A percentile compares a stretch with the other conserved stretches of the same genome.
Conservation (phyloP, 1,140 invertebrate species). For the Eumaeus atala region DNA sequence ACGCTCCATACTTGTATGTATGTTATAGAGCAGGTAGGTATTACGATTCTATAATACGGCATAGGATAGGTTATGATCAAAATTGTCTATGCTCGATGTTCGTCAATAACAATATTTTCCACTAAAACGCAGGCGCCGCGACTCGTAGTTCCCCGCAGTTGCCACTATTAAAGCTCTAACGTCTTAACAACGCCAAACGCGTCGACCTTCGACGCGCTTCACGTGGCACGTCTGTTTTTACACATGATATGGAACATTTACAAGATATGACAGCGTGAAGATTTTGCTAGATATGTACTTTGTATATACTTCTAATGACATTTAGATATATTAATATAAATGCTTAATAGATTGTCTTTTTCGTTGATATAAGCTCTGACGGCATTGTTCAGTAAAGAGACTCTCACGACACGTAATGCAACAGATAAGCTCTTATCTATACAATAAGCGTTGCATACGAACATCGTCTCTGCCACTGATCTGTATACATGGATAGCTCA, state of each 20-base stretch:
- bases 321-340: constrained; percentile 42
- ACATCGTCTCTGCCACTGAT: constrained; percentile 35
- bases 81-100: neutral
- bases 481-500: no score
- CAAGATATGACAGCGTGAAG: constrained; percentile 66
- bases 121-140: constrained; percentile 47
- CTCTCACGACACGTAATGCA: constrained; percentile 72
- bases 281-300: constrained; percentile 71
- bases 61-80: no score
- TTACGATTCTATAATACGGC: no score
- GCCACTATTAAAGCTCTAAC: constrained; percentile 58
- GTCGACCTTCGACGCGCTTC: constrained; percentile 24
- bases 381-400: constrained; percentile 42
- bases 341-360: constrained; percentile 69
- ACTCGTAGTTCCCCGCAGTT: constrained; percentile 17
- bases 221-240: constrained; percentile 50
- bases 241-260: constrained; percentile 70
- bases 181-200: constrained; percentile 35
- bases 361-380: constrained; percentile 55
- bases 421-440: constrained; percentile 68
- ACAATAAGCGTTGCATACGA: constrained; percentile 74
- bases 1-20: no score
- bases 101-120: constrained; percentile 32
- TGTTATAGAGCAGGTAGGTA: no score
- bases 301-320: constrained; percentile 47